Conservation (phyloP, 2,797 vertebrate species). For the Acanthurus tractus region DNA sequence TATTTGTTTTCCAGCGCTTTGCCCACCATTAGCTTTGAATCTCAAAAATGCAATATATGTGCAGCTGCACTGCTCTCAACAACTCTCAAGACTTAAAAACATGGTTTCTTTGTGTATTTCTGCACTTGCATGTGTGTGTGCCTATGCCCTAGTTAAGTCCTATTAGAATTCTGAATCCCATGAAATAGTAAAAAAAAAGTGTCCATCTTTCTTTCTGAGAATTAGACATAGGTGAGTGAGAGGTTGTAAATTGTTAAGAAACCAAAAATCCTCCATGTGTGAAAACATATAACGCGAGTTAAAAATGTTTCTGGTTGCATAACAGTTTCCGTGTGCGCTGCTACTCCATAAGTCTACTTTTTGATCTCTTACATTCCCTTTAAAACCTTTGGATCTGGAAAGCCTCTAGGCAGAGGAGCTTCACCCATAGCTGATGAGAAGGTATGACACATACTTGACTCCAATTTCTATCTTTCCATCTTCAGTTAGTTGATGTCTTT, state of each 20-base stretch:
- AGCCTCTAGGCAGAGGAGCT: conserved; percentile 43
- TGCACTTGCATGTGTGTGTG: not conserved
- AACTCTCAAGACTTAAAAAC: not conserved
- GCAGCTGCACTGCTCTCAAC: not conserved
- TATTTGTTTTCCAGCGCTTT: too few species aligned
- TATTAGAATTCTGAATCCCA: conserved; percentile 6
- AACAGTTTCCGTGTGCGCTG: conserved; percentile 20
- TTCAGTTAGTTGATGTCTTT: conserved; percentile 47
- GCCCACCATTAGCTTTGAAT: not conserved
- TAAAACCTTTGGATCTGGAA: conserved; percentile 44
- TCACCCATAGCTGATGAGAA: conserved; percentile 55
- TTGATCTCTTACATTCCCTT: conserved; percentile 41
- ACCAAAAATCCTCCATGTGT: not conserved
- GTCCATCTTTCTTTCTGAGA: not conserved
- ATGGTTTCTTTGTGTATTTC: not conserved
- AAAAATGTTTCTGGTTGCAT: conserved; percentile 22
- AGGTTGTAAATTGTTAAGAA: too few species aligned
- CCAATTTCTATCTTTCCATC: conserved; percentile 50
- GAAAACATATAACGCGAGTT: conserved; percentile 23
- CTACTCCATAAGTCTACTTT: conserved; percentile 26
- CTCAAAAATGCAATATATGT: not conserved
- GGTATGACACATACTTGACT: conserved; percentile 59
- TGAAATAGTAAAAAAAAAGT: conserved; percentile 5
- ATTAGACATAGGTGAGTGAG: not conserved
- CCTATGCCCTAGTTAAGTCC: not conserved